These are phyloP conservation scores for Sphaeridia pumilis DNA, from an alignment of 2,888 invertebrate species.

Conservation along the genomic window DNA sequence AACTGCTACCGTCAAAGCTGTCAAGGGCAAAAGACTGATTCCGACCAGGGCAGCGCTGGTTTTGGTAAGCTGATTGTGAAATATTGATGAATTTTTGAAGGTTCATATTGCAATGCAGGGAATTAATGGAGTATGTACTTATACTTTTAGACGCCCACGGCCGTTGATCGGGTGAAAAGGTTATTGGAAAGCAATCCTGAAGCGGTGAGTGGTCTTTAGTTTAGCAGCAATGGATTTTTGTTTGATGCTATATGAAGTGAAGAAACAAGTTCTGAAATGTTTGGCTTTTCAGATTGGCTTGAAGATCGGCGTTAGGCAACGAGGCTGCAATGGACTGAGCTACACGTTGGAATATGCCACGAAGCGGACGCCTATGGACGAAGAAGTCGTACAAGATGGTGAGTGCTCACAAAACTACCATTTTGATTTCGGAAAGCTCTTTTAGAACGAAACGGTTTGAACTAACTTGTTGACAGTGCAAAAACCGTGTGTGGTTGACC, in stretches of 20 bases:
- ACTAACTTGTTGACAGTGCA: too few relatives aligned
- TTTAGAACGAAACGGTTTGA: too few relatives aligned
- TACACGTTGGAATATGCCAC: slow-evolving; percentile 91
- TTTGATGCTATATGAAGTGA: not conserved
- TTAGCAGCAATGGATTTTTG: too few relatives aligned
- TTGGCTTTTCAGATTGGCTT: slow-evolving; percentile 59
- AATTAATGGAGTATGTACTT: not conserved
- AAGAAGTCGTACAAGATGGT: slow-evolving; percentile 94
- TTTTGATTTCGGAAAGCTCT: too few relatives aligned
- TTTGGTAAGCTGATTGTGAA: slow-evolving; percentile 52
- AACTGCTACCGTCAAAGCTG: slow-evolving; percentile 78
- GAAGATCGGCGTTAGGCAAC: slow-evolving; percentile 88
- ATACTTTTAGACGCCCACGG: slow-evolving; percentile 58
- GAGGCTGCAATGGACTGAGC: slow-evolving; percentile 96
- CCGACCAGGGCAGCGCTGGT: slow-evolving; percentile 76
- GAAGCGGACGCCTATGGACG: slow-evolving; percentile 84
- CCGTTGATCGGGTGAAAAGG: slow-evolving; percentile 71
- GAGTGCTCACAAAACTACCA: too few relatives aligned
- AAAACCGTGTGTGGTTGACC: too few relatives aligned
- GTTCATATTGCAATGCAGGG: too few relatives aligned
- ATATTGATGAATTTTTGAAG: too few relatives aligned
- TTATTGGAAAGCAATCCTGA: slow-evolving; percentile 64
- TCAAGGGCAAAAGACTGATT: slow-evolving; percentile 62
- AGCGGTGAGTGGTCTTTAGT: slow-evolving; percentile 54
- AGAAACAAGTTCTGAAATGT: slow-evolving; percentile 1